phyloP scores from a whole-genome alignment of 2,113 vertebrate genomes.

The Pangasianodon hypophthalmus region DNA sequence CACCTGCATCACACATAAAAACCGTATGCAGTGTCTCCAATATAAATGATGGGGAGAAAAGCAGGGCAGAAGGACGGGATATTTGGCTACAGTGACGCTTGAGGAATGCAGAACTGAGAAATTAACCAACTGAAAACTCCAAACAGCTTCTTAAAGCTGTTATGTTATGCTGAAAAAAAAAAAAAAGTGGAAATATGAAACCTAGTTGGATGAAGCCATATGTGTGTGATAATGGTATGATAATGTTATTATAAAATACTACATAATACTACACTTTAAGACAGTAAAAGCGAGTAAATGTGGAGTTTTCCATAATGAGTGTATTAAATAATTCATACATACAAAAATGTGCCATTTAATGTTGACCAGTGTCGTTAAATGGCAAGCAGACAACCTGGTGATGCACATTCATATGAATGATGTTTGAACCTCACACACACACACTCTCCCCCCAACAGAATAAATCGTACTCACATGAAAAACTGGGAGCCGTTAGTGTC shows the following conservation, averaged over 20 bases:
- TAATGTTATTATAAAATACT: neutral
- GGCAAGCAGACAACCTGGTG: conserved; percentile 32
- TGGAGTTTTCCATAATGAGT: neutral
- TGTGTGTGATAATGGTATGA: neutral
- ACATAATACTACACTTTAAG: neutral
- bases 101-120: neutral
- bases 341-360: conserved; percentile 48
- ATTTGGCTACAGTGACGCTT: conserved; percentile 13
- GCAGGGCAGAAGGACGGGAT: conserved; percentile 9
- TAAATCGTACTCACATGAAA: conserved; percentile 91
- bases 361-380: conserved; percentile 51
- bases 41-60: conserved; percentile 35
- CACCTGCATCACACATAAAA: conserved; percentile 62
- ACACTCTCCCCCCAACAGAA: conserved; percentile 30
- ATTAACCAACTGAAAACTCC: neutral
- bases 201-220: conserved; percentile 1
- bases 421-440: conserved; percentile 55
- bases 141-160: conserved; percentile 4
- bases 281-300: neutral
- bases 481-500: conserved; percentile 99
- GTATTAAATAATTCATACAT: conserved; percentile 17
- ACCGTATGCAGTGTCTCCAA: conserved; percentile 49
- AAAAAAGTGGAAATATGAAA: neutral
- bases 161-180: neutral
- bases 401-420: conserved; percentile 78